Base-by-base conservation (phyloP, 1,140 invertebrate genomes). In the Caerostris darwini region DNA sequence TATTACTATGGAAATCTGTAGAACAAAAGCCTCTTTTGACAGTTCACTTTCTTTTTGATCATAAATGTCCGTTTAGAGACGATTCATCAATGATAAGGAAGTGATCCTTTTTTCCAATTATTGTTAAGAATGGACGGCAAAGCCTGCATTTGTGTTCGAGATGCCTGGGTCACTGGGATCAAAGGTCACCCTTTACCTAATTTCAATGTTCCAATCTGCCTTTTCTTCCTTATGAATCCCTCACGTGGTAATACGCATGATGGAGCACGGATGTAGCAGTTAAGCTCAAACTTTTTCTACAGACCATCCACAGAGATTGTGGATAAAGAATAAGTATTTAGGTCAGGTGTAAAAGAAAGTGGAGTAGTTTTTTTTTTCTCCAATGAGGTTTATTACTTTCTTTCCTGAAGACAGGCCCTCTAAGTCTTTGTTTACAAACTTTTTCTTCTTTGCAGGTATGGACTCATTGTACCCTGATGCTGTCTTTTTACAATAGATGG, bases 231-330 rank as follows among this genome's bases (percentile, higher is more conserved):
- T 77, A 5, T 12, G 71, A 50, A 77, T 77, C 50, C 54, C 57
- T 85, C 83, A 85, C 83, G 83, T 85, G 83, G 83, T 85, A 34
- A n/a, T n/a, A 85, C 83, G 83, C 83, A 85, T 85, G 83, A 85
- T 56, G 7, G 83, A 85, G 83, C 83, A 85, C 56, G 34, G 34
- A 34, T 34, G 34, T 34, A 58, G 19, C 6, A 85, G 17, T 85
- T 58, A 57, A 85, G 83, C 54, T 64, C 57, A 58, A n/a, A 64
- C 8, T n/a, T 85, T 19, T 17, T 14, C 3, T n/a, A 85, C 56
- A 8, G 71, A 77, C 50, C 10, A 34, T 77, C 71, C 50, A 50
- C 71, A 69, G 50, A 50, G 82, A 85, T 58, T 50, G 56, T 7
- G 5, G 83, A 57, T 34, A 56, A 8, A 14, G 10, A 64, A 57